Conservation (phyloP, 2,888 invertebrate species). For the Heliconius ismenius region DNA sequence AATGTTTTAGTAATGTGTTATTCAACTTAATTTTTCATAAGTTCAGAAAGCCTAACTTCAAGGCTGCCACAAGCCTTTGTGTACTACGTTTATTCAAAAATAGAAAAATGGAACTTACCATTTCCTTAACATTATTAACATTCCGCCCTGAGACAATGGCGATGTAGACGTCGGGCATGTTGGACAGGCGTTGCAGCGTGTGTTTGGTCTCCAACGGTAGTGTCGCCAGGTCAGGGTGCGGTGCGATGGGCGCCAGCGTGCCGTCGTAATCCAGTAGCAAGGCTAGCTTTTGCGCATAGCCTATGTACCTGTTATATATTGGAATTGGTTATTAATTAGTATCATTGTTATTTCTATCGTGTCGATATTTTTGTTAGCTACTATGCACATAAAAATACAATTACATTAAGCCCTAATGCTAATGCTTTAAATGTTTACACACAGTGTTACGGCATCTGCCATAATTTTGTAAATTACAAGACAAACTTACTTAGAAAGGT, state of each 20-base stretch:
- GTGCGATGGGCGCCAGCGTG: conserved; percentile 93
- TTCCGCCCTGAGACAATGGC: conserved; percentile 93
- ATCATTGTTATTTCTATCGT: not conserved
- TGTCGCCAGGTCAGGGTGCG: conserved; percentile 94
- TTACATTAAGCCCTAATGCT: too few relatives aligned
- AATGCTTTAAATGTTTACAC: too few relatives aligned
- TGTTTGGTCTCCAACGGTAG: conserved; percentile 92
- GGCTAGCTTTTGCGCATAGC: conserved; percentile 92
- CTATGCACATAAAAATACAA: too few relatives aligned
- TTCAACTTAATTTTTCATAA: not conserved
- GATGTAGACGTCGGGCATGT: conserved; percentile 92
- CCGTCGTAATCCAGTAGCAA: conserved; percentile 93
- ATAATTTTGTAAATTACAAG: not conserved
- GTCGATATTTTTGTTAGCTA: too few relatives aligned
- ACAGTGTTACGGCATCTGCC: not conserved
- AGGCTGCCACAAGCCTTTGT: too few relatives aligned
- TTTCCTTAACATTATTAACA: conserved; percentile 92
- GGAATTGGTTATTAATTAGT: not conserved
- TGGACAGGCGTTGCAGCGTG: conserved; percentile 90
- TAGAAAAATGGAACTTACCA: conserved; percentile 77
- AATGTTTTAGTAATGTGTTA: not conserved
- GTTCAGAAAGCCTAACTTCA: too few relatives aligned
- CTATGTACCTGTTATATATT: conserved; percentile 85
- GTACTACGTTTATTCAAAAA: too few relatives aligned
- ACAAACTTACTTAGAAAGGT: conserved; percentile 88